Base-by-base conservation (phyloP, 2,113 vertebrate genomes). In the Cololabis saira region DNA sequence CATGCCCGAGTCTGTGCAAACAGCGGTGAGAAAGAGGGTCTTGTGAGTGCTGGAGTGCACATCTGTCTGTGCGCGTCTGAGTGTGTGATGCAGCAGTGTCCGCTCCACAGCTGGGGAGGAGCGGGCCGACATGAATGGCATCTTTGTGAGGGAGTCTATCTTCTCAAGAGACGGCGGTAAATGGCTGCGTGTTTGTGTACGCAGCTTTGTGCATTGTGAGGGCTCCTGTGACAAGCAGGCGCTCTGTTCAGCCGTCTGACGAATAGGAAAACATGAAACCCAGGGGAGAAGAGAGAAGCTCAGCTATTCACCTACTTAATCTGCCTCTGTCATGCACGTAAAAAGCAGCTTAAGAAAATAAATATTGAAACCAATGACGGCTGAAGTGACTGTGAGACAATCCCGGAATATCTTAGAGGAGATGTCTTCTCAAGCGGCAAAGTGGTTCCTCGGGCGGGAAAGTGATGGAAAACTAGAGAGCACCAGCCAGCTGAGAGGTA, bases 181-280 rank as follows among this genome's bases (percentile, higher is more conserved):
- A 76, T 14, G 62, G 75, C 75, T 41, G 58, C 62, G 81, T 78
- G 82, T 87, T 81, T 85, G 84, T 82, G 83, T 75, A 71, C 78
- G 76, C 74, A 33, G 69, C 82, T 87, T 89, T 90, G 88, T 87
- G 55, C 78, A 74, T 87, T 84, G 83, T 88, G 82, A 78, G 58
- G 55, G 30, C 57, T 5, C 63, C 54, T 4, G 51, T 62, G 71
- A 87, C 88, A 91, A 84, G 79, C 65, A 82, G 83, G 12, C 1
- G 27, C 70, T 85, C 40, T 86, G 86, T 88, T 76, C 71, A 33
- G 57, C 30, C 57, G 53, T 11, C 50, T 15, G 44, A 69, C 74
- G 55, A 78, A 65, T 71, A 64, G 77, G 53, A 65, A 58, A 16
- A 42, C 62, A 51, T 60, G 55, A 77, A 59, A 22, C 71, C 43